These are phyloP conservation scores for Brachionus paranguensis DNA, from an alignment of 1,140 invertebrate species.

Conservation along the genomic window DNA sequence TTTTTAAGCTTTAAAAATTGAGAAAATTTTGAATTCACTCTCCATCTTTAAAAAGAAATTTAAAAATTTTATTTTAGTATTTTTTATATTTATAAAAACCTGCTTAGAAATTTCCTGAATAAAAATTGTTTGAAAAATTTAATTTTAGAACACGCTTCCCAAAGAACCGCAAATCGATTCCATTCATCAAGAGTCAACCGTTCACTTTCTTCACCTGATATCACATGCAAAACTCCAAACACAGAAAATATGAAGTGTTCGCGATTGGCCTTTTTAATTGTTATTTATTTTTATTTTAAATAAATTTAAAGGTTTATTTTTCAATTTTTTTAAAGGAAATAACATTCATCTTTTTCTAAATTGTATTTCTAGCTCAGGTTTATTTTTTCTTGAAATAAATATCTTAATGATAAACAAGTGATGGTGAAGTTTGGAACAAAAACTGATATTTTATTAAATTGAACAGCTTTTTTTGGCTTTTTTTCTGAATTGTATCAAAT, in stretches of 20 bases:
- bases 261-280: background rate
- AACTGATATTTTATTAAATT: too few species aligned
- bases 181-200: constrained; percentile 27
- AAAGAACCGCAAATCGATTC: constrained; percentile 24
- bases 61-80: background rate
- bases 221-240: constrained; percentile 31
- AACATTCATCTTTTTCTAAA: too few species aligned
- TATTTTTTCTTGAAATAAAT: too few species aligned
- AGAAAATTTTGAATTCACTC: background rate
- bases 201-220: constrained; percentile 25
- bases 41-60: background rate
- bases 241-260: constrained; percentile 37
- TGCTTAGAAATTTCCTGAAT: constrained; percentile 3
- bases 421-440: too few species aligned
- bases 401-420: too few species aligned
- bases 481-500: too few species aligned
- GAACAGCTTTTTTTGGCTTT: too few species aligned
- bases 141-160: constrained; percentile 34
- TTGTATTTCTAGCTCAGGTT: too few species aligned
- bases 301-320: too few species aligned
- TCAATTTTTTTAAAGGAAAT: too few species aligned
- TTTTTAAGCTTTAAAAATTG: constrained; percentile 30
- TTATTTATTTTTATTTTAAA: background rate
- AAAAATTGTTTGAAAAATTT: constrained; percentile 38
- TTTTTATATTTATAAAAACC: background rate